Evolutionary conservation across 2,113 vertebrate genomes (phyloP).

Genomic region (Channa argus): DNA sequence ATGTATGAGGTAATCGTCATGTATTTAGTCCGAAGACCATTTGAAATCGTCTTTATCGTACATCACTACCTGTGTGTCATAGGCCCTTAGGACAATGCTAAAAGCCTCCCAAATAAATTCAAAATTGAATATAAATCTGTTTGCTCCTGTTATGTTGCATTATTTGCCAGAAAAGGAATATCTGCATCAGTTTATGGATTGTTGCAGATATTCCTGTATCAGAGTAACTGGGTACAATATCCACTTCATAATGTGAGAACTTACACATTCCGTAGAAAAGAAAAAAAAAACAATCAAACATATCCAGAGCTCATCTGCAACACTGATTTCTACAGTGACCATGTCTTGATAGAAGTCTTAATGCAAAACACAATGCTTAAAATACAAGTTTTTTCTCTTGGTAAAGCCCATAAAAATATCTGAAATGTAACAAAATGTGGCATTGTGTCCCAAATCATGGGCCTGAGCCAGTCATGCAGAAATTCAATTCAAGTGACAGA

Average conservation of each 20-base stretch:
- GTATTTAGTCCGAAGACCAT: slow-evolving; percentile 30
- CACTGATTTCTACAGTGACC: slow-evolving; percentile 36
- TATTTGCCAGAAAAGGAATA: slow-evolving; percentile 30
- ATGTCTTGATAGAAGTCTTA: slow-evolving; percentile 49
- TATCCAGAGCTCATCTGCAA: slow-evolving; percentile 28
- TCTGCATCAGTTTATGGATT: slow-evolving; percentile 17
- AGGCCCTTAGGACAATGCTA: slow-evolving; percentile 23
- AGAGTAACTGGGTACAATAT: slow-evolving; percentile 38
- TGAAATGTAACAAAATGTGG: slow-evolving; percentile 73
- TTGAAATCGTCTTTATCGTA: slow-evolving; percentile 24
- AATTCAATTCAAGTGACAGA: slow-evolving; percentile 51
- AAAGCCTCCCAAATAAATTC: slow-evolving; percentile 16
- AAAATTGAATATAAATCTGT: slow-evolving; percentile 10
- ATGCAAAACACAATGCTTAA: slow-evolving; percentile 65
- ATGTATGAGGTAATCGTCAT: slow-evolving; percentile 5
- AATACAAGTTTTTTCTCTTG: slow-evolving; percentile 51
- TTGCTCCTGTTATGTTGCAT: slow-evolving; percentile 23
- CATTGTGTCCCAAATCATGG: slow-evolving; percentile 28
- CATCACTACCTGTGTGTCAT: not conserved
- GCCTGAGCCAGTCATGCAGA: slow-evolving; percentile 53
- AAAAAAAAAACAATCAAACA: slow-evolving; percentile 23
- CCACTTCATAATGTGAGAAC: slow-evolving; percentile 72
- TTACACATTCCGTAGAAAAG: slow-evolving; percentile 71
- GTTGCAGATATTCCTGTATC: slow-evolving; percentile 4
- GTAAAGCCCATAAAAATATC: slow-evolving; percentile 68